Conservation (phyloP, 2,888 invertebrate species). For the Diarsia mendica region DNA sequence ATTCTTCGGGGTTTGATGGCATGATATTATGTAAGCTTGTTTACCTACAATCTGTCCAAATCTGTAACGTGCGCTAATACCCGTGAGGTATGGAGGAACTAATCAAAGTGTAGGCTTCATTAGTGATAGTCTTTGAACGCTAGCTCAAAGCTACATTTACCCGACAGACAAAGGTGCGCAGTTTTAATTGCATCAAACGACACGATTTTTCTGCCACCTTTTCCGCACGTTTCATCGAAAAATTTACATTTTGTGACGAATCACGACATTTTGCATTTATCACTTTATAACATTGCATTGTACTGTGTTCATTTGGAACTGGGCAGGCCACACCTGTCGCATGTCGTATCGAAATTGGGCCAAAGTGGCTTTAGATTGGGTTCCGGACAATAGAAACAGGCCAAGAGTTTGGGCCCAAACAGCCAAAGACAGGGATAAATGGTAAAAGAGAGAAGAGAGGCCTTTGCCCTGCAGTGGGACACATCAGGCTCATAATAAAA, state of each 20-base stretch:
- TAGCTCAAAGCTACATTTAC: neutral
- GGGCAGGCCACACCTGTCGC: too few relatives aligned
- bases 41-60: neutral
- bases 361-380: too few relatives aligned
- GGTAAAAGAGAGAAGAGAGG: too few relatives aligned
- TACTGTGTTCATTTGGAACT: neutral
- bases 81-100: conserved; percentile 15
- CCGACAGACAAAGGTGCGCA: neutral
- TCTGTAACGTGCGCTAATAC: conserved; percentile 3
- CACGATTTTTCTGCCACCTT: neutral
- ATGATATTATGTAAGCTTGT: neutral
- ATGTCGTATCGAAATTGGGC: too few relatives aligned
- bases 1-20: too few relatives aligned
- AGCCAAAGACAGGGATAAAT: too few relatives aligned
- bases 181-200: neutral
- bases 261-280: neutral
- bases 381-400: too few relatives aligned
- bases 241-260: neutral
- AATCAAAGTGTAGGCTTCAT: conserved; percentile 15
- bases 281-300: too few relatives aligned
- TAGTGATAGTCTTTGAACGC: neutral
- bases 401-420: too few relatives aligned
- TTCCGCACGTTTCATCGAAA: neutral
- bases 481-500: too few relatives aligned
- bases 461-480: too few relatives aligned